Evolutionary conservation across 2,797 vertebrate genomes (phyloP), one percentile per base, ranked within the genome.

Genomic region (Phaenicophaeus curvirostris): DNA sequence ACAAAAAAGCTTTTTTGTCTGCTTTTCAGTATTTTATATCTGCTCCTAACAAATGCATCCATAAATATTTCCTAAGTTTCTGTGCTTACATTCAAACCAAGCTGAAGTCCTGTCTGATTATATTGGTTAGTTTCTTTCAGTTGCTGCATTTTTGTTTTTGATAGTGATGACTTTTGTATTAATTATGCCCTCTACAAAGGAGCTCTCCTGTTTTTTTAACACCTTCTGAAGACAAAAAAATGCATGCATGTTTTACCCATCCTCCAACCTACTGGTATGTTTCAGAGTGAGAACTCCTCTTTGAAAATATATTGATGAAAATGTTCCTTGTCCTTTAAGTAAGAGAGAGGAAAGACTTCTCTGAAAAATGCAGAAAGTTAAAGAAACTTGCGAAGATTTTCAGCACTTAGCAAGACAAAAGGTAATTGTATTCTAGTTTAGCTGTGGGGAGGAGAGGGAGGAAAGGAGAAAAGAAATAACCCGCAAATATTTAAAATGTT

Each of bases 361-460:
- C 41, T 31, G 66, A 72, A 89, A 78, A 87, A 55, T 33, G 46
- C 13, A 63, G 27, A 21, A 66, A 73, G 35, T 35, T 44, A 73
- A 20, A 59, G 48, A 85, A 72, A 62, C 23, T 86, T n/a, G 16
- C 8, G 74, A 42, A 54, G 21, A 50, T 75, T 12, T 79, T 69
- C 28, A 57, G 13, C 61, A 77, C 8, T 41, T 19, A 41, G 15
- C 23, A 69, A 55, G 28, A 59, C 61, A 17, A 42, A 62, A 53
- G 11, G 13, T 31, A 39, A 39, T 13, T 39, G 39, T 39, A 39
- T 46, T 41, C 41, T 58, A 69, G n/a, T 17, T 5, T 50, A 73
- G 10, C 19, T 2, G 11, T 28, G 8, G 4, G 11, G 0, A 2
- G 1, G 3, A 2, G 1, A 1, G 8, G 17, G 11, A 28, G 13